Conservation (phyloP, 64 coral and sea anemone species). For the Actinia equina region DNA sequence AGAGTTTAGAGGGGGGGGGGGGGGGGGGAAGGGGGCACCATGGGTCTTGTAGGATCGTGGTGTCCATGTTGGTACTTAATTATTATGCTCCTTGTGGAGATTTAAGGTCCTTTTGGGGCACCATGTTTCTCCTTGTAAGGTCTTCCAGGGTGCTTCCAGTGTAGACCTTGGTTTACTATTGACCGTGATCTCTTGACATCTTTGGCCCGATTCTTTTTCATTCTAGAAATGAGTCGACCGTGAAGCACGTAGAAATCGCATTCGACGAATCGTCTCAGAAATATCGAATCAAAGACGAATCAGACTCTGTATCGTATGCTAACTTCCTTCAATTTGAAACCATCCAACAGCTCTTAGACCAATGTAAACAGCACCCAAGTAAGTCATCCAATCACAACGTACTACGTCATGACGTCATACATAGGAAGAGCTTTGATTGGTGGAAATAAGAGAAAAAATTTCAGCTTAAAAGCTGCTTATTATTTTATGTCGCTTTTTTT, state of each 20-base stretch:
- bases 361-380: conserved; percentile 85
- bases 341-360: conserved; percentile 80
- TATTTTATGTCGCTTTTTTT: background rate
- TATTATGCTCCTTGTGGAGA: background rate
- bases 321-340: conserved; percentile 92
- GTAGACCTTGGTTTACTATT: too few species aligned
- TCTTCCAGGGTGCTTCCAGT: background rate
- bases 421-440: background rate
- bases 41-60: background rate
- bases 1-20: too few species aligned
- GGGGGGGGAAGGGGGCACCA: background rate
- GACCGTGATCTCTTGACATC: too few species aligned
- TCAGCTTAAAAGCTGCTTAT: background rate
- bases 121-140: background rate
- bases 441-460: too few species aligned
- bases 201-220: background rate
- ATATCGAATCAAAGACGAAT: conserved; percentile 78
- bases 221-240: conserved; percentile 58
- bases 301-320: conserved; percentile 75
- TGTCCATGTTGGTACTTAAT: too few species aligned
- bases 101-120: too few species aligned
- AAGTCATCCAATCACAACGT: conserved; percentile 14
- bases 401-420: background rate
- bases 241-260: conserved; percentile 75
- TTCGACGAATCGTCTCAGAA: conserved; percentile 78